Evolutionary conservation across 2,797 vertebrate species (phyloP).

Genomic region (Harpagifer antarcticus): DNA sequence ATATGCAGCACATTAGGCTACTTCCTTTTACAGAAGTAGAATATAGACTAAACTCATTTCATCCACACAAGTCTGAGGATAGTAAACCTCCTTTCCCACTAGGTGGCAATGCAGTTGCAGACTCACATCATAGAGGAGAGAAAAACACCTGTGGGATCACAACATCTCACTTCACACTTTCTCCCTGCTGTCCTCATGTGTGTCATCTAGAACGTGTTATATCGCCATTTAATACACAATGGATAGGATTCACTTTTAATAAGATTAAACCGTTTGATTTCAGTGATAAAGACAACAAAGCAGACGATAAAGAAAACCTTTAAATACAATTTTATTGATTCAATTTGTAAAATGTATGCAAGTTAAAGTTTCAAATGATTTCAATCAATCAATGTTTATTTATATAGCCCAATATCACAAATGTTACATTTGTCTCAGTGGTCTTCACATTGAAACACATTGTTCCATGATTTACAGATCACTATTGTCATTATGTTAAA

Average conservation of each 20-base stretch:
- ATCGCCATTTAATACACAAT: conserved; percentile 42
- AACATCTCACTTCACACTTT: conserved; percentile 57
- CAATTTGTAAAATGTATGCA: not conserved
- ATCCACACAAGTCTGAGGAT: conserved; percentile 16
- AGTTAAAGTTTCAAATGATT: not conserved
- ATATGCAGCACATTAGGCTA: not conserved
- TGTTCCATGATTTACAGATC: not conserved
- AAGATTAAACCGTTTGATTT: conserved; percentile 17
- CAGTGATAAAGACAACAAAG: not conserved
- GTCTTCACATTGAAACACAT: too few relatives aligned
- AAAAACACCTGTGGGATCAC: conserved; percentile 72
- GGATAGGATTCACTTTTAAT: conserved; percentile 29
- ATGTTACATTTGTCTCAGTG: too few relatives aligned
- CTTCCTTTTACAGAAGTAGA: not conserved
- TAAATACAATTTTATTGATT: not conserved
- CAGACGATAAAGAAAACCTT: not conserved
- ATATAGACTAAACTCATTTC: conserved; percentile 10
- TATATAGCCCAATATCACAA: too few relatives aligned
- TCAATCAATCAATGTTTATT: too few relatives aligned
- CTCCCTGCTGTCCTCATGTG: conserved; percentile 43
- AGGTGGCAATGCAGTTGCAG: conserved; percentile 82
- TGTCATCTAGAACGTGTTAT: conserved; percentile 43
- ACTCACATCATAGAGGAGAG: conserved; percentile 39
- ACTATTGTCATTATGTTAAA: not conserved
- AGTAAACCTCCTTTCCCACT: conserved; percentile 68